Evolutionary conservation across 2,113 vertebrate genomes (phyloP).

Genomic region (Clinocottus analis): DNA sequence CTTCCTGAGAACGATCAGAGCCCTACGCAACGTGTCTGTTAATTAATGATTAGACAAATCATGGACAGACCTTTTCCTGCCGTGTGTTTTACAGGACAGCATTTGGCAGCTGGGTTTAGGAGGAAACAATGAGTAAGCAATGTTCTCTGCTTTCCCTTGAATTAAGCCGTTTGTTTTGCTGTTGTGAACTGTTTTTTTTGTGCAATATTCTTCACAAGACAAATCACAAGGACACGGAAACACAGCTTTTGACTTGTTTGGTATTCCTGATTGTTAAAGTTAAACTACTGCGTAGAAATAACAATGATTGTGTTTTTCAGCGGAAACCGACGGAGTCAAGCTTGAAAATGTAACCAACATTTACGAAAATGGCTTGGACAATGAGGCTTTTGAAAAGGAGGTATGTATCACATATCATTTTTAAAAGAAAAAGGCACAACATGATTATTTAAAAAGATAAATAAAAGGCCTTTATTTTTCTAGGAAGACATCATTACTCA

Average conservation of each 20-base stretch:
- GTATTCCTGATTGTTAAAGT: slow-evolving; percentile 16
- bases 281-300: slow-evolving; percentile 14
- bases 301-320: slow-evolving; percentile 68
- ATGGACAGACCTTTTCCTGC: slow-evolving; percentile 54
- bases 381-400: slow-evolving; percentile 73
- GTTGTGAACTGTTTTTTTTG: slow-evolving; percentile 34
- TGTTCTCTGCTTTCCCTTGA: slow-evolving; percentile 53
- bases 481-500: slow-evolving; percentile 62
- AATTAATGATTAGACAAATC: slow-evolving; percentile 77
- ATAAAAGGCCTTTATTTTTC: slow-evolving; percentile 20
- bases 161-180: slow-evolving; percentile 22
- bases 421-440: not conserved
- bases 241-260: slow-evolving; percentile 13
- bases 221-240: slow-evolving; percentile 12
- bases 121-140: slow-evolving; percentile 82
- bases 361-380: slow-evolving; percentile 66
- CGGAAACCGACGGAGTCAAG: slow-evolving; percentile 39
- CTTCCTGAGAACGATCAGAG: slow-evolving; percentile 31
- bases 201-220: slow-evolving; percentile 17
- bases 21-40: slow-evolving; percentile 60
- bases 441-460: not conserved
- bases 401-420: slow-evolving; percentile 56
- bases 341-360: slow-evolving; percentile 11
- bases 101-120: slow-evolving; percentile 53
- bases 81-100: slow-evolving; percentile 48